Evolutionary conservation across 92 coral and sea anemone species (phyloP).

Genomic region (Paragorgia papillata): DNA sequence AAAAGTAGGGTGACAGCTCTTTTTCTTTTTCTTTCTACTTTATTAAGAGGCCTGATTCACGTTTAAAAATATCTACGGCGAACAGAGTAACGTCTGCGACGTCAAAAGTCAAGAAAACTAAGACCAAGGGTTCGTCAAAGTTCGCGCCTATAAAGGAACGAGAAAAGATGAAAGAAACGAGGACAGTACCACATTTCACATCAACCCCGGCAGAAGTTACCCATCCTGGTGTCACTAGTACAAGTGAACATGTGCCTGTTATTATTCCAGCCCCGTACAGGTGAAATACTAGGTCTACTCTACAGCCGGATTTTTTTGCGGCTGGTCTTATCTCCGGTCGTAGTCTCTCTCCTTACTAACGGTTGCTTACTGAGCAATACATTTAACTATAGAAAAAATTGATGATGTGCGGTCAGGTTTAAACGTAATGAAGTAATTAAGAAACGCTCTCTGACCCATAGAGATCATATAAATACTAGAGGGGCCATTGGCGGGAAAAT

Average conservation of each 20-base stretch:
- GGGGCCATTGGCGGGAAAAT: too few relatives aligned
- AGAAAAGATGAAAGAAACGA: background rate
- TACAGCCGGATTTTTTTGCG: too few relatives aligned
- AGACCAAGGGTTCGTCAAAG: background rate
- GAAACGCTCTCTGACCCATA: too few relatives aligned
- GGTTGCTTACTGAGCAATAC: too few relatives aligned
- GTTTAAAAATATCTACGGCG: background rate
- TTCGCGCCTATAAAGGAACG: background rate
- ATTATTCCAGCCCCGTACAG: background rate
- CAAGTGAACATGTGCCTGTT: background rate
- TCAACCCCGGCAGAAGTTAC: slow-evolving; percentile 20
- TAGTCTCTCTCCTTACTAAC: too few relatives aligned
- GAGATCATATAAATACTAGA: too few relatives aligned
- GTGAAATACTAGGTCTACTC: slow-evolving; percentile 6
- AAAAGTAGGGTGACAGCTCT: too few relatives aligned
- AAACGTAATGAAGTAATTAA: too few relatives aligned
- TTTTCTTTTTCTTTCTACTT: background rate
- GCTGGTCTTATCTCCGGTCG: too few relatives aligned
- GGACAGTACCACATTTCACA: slow-evolving; percentile 2
- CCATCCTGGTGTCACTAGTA: background rate
- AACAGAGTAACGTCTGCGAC: background rate
- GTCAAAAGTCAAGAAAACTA: background rate
- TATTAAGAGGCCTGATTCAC: slow-evolving; percentile 6
- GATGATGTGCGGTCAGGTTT: too few relatives aligned
- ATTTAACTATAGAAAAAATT: too few relatives aligned